Percentiles rank a stretch among this genome's conserved stretches.
Evolutionary conservation across 1,140 invertebrate genomes (phyloP).

Genomic region (Halyomorpha halys): DNA sequence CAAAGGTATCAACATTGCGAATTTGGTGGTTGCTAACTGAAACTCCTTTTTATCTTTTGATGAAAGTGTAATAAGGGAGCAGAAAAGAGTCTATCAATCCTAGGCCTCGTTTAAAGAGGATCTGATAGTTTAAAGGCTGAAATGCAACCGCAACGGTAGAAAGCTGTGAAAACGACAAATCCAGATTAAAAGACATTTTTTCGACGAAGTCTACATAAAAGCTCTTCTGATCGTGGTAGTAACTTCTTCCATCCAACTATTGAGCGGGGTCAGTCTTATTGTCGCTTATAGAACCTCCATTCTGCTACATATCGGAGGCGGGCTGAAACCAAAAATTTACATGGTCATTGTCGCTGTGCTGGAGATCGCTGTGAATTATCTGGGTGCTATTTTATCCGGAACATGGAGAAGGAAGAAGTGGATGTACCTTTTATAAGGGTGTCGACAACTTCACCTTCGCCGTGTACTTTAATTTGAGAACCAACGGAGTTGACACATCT

Average conservation of each 20-base stretch:
- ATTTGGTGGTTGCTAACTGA: conserved; percentile 65
- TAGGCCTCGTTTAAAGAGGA: conserved; percentile 42
- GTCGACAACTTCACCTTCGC: conserved; percentile 25
- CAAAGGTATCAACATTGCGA: conserved; percentile 50
- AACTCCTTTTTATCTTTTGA: conserved; percentile 60
- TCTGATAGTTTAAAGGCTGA: conserved; percentile 24
- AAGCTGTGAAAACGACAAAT: conserved; percentile 23
- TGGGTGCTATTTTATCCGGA: conserved; percentile 40
- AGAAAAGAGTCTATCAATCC: conserved; percentile 43
- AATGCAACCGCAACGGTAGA: conserved; percentile 22
- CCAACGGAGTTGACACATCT: neutral
- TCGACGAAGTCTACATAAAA: conserved; percentile 23
- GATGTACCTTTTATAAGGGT: conserved; percentile 32
- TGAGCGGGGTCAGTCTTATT: conserved; percentile 29
- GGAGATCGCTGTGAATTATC: conserved; percentile 37
- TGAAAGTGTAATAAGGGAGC: conserved; percentile 52
- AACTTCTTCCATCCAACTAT: conserved; percentile 27
- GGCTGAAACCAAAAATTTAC: conserved; percentile 24
- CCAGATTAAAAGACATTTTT: conserved; percentile 27
- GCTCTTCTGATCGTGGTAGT: conserved; percentile 29
- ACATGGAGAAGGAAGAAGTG: conserved; percentile 41
- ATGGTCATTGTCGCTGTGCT: conserved; percentile 29
- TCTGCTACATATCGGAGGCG: conserved; percentile 31
- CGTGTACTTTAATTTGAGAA: conserved; percentile 30
- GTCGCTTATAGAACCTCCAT: conserved; percentile 30